Evolutionary conservation across 2,797 vertebrate genomes (phyloP), one percentile per base, ranked within the genome.

Genomic region (Cyclura pinguis): DNA sequence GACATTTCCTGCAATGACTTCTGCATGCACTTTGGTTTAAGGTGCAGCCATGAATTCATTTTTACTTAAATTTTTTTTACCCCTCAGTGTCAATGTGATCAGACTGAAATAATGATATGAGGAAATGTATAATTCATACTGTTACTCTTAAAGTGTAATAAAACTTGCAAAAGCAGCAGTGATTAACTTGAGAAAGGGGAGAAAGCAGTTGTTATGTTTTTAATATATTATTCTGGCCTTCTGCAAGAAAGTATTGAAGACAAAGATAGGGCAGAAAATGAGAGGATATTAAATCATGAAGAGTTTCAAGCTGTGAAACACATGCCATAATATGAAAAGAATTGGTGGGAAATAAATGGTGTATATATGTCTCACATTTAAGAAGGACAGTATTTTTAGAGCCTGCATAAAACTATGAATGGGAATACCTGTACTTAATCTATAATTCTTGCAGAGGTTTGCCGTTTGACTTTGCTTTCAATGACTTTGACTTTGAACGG

Each of bases 1-100:
- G 88, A 93, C 94, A 93, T 94, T 90, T 91, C 96, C 97, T 97
- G 95, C 93, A 95, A 95, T 94, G 59, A 84, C 59, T 87, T 94
- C 93, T 95, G 78, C 94, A 94, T 90, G 89, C 94, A 93, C 89
- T 92, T 69, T 35, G 27, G 94, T 95, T 94, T 95, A 94, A 94
- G 91, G 95, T 92, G 22, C 78, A 95, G 89, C 86, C 86, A 92
- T 93, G 90, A 96, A 96, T 92, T 82, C 18, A 82, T 88, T 73
- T 85, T n/a, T 93, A 94, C 88, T 96, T 95, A 22, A 88, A 93
- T n/a, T n/a, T n/a, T n/a, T 95, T 94, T 95, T 94, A 92, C 82
- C 85, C 93, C 94, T 95, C 94, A 93, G 93, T 96, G 89, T 86
- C 92, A 94, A 89, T 85, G 94, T 95, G 90, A 89, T 96, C 94